A percentile compares a stretch with the other conserved stretches of the same genome.
Evolutionary conservation across 2,113 vertebrate species (phyloP).

Genomic region (Turnix velox): DNA sequence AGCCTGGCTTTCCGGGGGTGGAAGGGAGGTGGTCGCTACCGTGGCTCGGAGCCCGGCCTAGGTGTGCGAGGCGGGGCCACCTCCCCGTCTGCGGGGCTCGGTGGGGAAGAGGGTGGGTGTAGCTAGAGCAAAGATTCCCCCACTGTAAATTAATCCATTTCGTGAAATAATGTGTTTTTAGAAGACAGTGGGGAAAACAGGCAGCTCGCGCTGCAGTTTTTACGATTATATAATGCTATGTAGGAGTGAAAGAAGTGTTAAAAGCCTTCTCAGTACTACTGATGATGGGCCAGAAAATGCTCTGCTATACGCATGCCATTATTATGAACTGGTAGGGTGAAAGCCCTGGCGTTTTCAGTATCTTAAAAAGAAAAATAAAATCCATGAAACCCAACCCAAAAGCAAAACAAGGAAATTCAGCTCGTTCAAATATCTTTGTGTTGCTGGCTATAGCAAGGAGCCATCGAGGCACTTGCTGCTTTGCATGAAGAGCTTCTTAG

Average conservation of each 20-base stretch:
- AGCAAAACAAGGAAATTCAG: not conserved
- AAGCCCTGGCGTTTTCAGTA: not conserved
- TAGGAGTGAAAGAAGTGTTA: not conserved
- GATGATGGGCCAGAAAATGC: rapidly evolving
- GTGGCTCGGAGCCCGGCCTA: not conserved
- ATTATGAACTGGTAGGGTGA: rapidly evolving
- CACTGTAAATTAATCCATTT: rapidly evolving
- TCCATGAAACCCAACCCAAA: not conserved
- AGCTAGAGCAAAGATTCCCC: not conserved
- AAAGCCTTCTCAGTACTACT: not conserved
- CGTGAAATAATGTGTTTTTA: rapidly evolving
- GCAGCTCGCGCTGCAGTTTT: rapidly evolving
- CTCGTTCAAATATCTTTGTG: not conserved
- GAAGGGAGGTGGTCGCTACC: not conserved
- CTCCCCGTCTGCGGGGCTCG: not conserved
- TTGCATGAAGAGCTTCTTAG: not conserved
- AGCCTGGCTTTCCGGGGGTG: not conserved
- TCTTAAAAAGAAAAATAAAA: not conserved
- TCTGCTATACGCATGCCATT: rapidly evolving
- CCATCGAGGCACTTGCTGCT: not conserved
- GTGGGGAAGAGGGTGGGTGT: rapidly evolving
- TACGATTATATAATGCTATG: too few species aligned
- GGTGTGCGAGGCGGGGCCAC: not conserved
- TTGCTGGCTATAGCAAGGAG: not conserved
- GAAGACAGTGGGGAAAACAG: rapidly evolving